Base-by-base conservation (phyloP, 1,140 invertebrate species). In the Ips nitidus region DNA sequence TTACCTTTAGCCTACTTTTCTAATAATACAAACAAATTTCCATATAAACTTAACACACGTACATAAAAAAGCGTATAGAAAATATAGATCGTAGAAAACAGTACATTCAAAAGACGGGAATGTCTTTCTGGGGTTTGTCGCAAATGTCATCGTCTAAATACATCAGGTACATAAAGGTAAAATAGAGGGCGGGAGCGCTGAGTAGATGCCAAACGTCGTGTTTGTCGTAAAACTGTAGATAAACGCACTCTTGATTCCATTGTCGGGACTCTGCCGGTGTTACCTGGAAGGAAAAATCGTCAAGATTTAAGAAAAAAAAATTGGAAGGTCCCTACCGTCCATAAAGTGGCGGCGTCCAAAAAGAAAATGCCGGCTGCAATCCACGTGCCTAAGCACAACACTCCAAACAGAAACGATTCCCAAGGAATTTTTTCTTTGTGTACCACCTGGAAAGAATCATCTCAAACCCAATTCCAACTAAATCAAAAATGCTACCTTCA, bases 191-290 rank as follows among this genome's bases (percentile, higher is more conserved):
- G 41, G 84, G 81, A 8, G 89, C 86, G 38, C 89, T 90, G 5
- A 91, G 76, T 75, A 91, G 86, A 78, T 91, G 90, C 90, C 90
- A 91, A 22, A 90, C 81, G 71, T 91, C 89, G 79, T 91, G 90
- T 66, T 83, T 83, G 76, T 91, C 90, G 78, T 89, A 91, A 74
- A 91, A 91, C 53, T 85, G 76, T 42, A 90, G 73, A n/a, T 90
- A 70, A 22, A 87, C 78, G 75, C 90, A 91, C 8, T 83, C 81
- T 57, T 84, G 80, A 74, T 91, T 91, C 63, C 83, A 83, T 57
- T 84, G 83, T 71, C 89, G 80, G 1, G 88, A 90, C 73, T 86
- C 79, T 1, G 90, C 88, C 39, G 90, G 89, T 39, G 85, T 84
- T 56, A 85, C 73, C 84, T 89, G 75, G 37, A 75, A 75, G 69